These are phyloP conservation scores for Gymnodraco acuticeps DNA, from an alignment of 2,797 vertebrate species.

Conservation along the genomic window DNA sequence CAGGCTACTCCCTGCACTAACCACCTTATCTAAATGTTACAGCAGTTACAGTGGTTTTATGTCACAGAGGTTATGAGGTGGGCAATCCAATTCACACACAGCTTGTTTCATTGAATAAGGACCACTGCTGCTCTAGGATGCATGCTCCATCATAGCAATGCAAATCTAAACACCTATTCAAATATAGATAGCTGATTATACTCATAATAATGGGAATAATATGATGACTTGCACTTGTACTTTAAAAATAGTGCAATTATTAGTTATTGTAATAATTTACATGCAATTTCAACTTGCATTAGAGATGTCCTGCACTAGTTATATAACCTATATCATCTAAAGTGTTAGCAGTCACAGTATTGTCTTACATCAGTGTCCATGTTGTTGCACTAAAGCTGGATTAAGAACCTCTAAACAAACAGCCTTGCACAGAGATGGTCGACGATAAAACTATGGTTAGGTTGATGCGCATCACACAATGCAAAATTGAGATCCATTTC, in stretches of 20 bases:
- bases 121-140: not conserved
- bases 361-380: not conserved
- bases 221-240: not conserved
- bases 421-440: not conserved
- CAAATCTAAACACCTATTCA: not conserved
- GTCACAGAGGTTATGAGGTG: conserved; percentile 42
- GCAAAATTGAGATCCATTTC: conserved; percentile 20
- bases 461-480: conserved; percentile 22
- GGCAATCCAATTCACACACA: conserved; percentile 22
- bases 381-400: not conserved
- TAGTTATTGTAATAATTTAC: not conserved
- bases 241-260: not conserved
- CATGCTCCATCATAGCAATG: conserved; percentile 7
- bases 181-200: not conserved
- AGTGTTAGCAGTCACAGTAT: not conserved
- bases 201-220: conserved; percentile 15
- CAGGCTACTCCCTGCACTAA: conserved; percentile 29
- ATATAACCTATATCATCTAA: not conserved
- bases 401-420: conserved; percentile 1
- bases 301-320: not conserved
- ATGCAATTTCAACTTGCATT: not conserved
- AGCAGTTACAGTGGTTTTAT: conserved; percentile 27
- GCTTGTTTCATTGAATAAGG: conserved; percentile 7
- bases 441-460: not conserved
- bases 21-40: conserved; percentile 50